Base-by-base conservation (phyloP, 1,140 invertebrate species). In the Drosophila ananassae region DNA sequence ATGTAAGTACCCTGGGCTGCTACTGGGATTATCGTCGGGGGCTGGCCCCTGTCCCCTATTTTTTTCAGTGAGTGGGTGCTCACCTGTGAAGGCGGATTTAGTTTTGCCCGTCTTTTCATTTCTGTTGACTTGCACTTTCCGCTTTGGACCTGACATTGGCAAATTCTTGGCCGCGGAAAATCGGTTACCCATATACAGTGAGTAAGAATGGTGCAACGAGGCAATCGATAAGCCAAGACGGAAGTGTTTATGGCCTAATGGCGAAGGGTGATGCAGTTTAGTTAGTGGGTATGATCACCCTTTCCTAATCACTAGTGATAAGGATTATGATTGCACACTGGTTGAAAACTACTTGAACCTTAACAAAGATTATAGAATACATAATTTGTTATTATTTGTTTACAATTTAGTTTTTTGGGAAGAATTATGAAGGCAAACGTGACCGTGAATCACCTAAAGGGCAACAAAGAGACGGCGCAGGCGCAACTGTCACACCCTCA, bases 1-100 rank as follows among this genome's bases (percentile, higher is more conserved):
- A 76, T 63, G 83, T 85, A 75, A 85, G 82, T 74, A 39, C 7
- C 7, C n/a, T 17, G 17, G 1, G 17, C 17, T 17, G n/a, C 25
- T 4, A 30, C 12, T 3, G 25, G 8, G 3, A 12, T 25, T 25
- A 44, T 13, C 12, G 21, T 12, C 7, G 24, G 21, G 52, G 12
- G 24, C 13, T 17, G 17, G 17, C 17, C 17, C 17, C 17, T 17
- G 9, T 2, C 39, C 39, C 39, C 39, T 3, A n/a, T 17, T 13
- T n/a, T 37, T 28, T 28, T 5, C 2, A 10, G 9, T 37, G 9
- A 25, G 30, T 32, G 30, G 32, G 32, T 39, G 17, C 8, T 47
- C 46, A 74, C 52, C 59, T 74, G 73, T 67, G 41, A 56, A 32
- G 57, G 56, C 66, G 53, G 50, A 46, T 73, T 72, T 32, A n/a